These are phyloP conservation scores for Galago senegalensis DNA, from an alignment of 2,797 vertebrate genomes.

Conservation along the genomic window DNA sequence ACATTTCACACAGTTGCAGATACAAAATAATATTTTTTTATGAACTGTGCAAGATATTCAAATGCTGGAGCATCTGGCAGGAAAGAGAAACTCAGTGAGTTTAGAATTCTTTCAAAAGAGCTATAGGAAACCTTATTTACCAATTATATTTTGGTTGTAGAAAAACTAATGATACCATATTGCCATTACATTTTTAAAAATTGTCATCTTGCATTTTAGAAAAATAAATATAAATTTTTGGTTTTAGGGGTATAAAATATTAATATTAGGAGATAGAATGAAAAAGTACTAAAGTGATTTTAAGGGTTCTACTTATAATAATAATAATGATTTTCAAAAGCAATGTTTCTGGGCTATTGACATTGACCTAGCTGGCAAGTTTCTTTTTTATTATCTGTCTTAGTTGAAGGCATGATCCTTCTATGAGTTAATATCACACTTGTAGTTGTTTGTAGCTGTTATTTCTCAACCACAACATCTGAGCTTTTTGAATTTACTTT, in stretches of 20 bases:
- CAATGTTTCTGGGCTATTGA: background rate
- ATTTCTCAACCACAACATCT: background rate
- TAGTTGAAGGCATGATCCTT: background rate
- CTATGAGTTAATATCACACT: background rate
- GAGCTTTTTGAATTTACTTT: background rate
- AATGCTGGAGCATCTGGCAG: conserved; percentile 16
- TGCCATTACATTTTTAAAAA: conserved; percentile 2
- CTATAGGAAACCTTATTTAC: conserved; percentile 14
- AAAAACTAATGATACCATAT: background rate
- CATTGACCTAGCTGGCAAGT: background rate
- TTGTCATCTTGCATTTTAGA: conserved; percentile 5
- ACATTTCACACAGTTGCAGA: background rate
- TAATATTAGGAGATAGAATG: background rate
- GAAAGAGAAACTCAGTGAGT: conserved; percentile 58
- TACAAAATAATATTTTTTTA: conserved; percentile 2
- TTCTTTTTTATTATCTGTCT: background rate
- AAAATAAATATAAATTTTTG: background rate
- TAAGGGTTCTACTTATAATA: background rate
- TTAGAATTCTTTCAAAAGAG: conserved; percentile 67
- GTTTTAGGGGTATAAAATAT: background rate
- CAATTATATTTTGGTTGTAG: conserved; percentile 56
- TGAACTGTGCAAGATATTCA: conserved; percentile 56
- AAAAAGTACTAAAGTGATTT: background rate
- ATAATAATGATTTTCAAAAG: background rate
- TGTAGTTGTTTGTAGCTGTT: background rate